Evolutionary conservation across 2,797 vertebrate genomes (phyloP).

Genomic region (Enteromius afrohamiltoni): DNA sequence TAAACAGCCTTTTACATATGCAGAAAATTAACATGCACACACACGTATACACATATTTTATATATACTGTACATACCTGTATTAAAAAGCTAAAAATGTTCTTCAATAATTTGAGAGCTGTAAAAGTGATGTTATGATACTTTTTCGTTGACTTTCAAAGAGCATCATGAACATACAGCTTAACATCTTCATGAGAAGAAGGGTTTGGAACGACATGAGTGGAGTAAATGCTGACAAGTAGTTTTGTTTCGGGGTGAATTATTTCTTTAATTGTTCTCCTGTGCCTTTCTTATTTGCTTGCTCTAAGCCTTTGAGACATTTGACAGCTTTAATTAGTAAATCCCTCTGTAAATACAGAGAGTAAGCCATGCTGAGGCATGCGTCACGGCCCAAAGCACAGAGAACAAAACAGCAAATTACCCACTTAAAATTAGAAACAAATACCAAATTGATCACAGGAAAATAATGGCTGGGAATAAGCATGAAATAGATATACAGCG

Average conservation of each 20-base stretch:
- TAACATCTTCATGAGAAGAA: neutral
- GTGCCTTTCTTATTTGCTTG: constrained; percentile 1
- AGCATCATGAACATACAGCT: neutral
- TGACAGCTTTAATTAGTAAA: constrained; percentile 24
- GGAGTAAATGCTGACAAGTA: constrained; percentile 5
- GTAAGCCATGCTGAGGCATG: neutral
- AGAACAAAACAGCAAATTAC: constrained; percentile 25
- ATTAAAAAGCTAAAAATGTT: no score
- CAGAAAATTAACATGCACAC: no score
- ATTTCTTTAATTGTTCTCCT: constrained; percentile 9
- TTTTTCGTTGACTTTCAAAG: neutral
- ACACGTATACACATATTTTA: no score
- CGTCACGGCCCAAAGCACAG: neutral
- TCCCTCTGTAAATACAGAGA: constrained; percentile 3
- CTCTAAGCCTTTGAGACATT: constrained; percentile 4
- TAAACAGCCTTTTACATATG: neutral
- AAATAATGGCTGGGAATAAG: neutral
- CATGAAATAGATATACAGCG: neutral
- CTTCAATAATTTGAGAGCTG: neutral
- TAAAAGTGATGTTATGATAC: neutral
- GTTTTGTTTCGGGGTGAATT: constrained; percentile 5
- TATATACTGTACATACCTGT: no score
- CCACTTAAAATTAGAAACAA: constrained; percentile 22
- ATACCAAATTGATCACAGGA: constrained; percentile 20
- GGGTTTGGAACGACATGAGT: neutral